phyloP scores from a whole-genome alignment of 1,140 invertebrate genomes.

The Mactra quadrangularis region DNA sequence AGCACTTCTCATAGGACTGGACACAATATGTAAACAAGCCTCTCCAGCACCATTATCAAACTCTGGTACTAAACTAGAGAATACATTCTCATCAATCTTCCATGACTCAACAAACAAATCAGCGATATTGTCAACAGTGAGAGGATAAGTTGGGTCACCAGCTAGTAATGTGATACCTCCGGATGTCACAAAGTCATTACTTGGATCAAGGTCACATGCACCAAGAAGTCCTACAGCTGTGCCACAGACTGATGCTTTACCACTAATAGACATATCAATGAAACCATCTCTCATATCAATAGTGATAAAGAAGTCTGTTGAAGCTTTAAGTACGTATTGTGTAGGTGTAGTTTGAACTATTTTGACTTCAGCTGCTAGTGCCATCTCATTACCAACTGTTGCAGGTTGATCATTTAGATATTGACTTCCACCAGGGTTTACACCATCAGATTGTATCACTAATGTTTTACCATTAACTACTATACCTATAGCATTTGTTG shows the following conservation, averaged over 20 bases:
- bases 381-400: constrained; percentile 24
- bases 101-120: constrained; percentile 44
- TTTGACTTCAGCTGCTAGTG: constrained; percentile 27
- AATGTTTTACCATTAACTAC: constrained; percentile 34
- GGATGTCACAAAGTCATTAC: constrained; percentile 50
- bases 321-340: constrained; percentile 40
- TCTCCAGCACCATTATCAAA: constrained; percentile 57
- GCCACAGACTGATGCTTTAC: constrained; percentile 34
- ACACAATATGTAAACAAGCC: constrained; percentile 50
- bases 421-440: neutral
- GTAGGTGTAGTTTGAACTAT: constrained; percentile 6
- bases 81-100: constrained; percentile 26
- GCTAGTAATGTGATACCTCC: constrained; percentile 5
- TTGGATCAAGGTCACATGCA: constrained; percentile 34
- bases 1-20: constrained; percentile 43
- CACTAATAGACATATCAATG: constrained; percentile 28
- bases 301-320: constrained; percentile 44
- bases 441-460: constrained; percentile 30
- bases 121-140: constrained; percentile 32
- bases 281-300: constrained; percentile 45
- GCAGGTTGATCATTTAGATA: constrained; percentile 28
- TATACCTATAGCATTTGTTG: constrained; percentile 39
- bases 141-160: constrained; percentile 34
- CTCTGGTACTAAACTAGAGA: constrained; percentile 31
- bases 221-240: constrained; percentile 30